These are phyloP conservation scores for Metacarcinus magister DNA, from an alignment of 2,888 invertebrate species.

Conservation along the genomic window DNA sequence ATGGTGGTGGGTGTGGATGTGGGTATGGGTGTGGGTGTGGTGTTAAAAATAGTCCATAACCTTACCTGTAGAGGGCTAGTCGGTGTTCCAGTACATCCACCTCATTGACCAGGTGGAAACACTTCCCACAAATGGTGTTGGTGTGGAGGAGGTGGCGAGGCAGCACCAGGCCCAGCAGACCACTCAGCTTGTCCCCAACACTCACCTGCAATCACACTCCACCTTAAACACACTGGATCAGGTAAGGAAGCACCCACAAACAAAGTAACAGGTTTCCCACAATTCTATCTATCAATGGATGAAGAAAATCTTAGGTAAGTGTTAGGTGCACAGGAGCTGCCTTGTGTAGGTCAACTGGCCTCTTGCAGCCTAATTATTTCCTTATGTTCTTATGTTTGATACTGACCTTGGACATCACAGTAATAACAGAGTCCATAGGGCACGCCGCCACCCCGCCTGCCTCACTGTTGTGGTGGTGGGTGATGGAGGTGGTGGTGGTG, in stretches of 20 bases:
- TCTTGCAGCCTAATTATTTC: no score
- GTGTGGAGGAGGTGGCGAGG: slow-evolving; percentile 72
- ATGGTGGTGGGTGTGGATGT: no score
- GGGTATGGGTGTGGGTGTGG: no score
- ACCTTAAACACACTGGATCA: not conserved
- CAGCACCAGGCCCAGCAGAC: slow-evolving; percentile 70
- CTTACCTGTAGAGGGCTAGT: slow-evolving; percentile 71
- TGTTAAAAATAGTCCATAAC: no score
- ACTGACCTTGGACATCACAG: slow-evolving; percentile 79
- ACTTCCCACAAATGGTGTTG: slow-evolving; percentile 80
- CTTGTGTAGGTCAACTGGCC: no score
- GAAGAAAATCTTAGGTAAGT: no score
- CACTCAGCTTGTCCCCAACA: slow-evolving; percentile 80
- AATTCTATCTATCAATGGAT: no score
- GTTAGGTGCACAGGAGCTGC: no score
- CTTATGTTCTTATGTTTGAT: not conserved
- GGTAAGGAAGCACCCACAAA: not conserved
- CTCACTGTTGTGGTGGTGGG: not conserved
- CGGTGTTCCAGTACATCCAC: slow-evolving; percentile 81
- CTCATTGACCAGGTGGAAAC: slow-evolving; percentile 81
- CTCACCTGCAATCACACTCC: slow-evolving; percentile 69
- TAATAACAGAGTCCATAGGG: slow-evolving; percentile 74
- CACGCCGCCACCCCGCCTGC: slow-evolving; percentile 39
- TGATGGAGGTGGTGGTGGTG: slow-evolving; percentile 20
- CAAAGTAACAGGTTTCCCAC: not conserved